These are phyloP conservation scores for Pangasius larnaudii DNA, from an alignment of 2,797 vertebrate species.

Conservation along the genomic window DNA sequence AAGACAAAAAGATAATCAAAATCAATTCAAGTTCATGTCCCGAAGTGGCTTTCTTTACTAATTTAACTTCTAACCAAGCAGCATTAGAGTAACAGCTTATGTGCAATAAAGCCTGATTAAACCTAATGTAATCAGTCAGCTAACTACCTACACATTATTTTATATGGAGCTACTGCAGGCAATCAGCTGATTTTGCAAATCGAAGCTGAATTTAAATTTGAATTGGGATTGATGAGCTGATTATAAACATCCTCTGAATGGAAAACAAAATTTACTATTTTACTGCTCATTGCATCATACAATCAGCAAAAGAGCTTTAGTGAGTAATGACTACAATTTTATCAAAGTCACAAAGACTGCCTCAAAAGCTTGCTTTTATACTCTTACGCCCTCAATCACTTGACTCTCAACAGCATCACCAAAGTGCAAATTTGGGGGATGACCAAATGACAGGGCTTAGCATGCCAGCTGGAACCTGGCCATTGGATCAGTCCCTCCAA, in stretches of 20 bases:
- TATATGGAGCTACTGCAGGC: neutral
- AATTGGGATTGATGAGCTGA: neutral
- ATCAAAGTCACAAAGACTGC: neutral
- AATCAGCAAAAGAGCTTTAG: slow-evolving; percentile 1
- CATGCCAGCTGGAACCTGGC: no score
- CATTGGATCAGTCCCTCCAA: neutral
- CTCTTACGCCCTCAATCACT: neutral
- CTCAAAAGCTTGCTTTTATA: neutral
- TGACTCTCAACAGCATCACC: neutral
- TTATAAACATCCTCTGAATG: neutral
- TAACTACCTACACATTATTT: neutral
- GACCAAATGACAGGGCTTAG: neutral
- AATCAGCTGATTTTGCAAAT: neutral
- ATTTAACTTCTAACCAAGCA: neutral
- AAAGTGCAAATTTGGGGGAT: neutral
- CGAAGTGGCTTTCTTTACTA: neutral
- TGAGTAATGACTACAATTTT: neutral
- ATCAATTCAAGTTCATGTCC: neutral
- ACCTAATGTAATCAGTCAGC: neutral
- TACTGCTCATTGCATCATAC: neutral
- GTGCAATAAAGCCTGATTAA: neutral
- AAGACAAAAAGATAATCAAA: neutral
- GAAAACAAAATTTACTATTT: neutral
- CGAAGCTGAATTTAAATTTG: neutral
- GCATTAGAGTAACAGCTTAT: neutral